Conservation (phyloP, 2,888 invertebrate species). For the Neoscelio sp. region DNA sequence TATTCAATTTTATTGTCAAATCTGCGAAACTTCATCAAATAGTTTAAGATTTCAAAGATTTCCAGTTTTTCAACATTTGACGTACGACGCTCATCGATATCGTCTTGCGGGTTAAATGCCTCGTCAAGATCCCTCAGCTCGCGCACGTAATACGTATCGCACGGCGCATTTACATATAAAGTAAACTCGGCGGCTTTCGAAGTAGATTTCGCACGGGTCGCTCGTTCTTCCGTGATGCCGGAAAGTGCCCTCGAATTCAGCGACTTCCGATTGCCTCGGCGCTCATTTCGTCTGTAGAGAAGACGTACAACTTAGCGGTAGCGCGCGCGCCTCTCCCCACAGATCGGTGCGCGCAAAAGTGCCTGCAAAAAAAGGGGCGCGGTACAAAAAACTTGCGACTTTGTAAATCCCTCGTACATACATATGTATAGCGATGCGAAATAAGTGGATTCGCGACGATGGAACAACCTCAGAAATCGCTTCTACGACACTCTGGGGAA, state of each 20-base stretch:
- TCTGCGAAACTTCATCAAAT: slow-evolving; percentile 24
- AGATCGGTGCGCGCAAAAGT: slow-evolving; percentile 3
- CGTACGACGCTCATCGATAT: slow-evolving; percentile 75
- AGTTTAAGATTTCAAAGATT: slow-evolving; percentile 31
- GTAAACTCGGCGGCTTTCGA: slow-evolving; percentile 73
- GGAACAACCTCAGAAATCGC: slow-evolving; percentile 43
- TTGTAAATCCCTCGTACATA: slow-evolving; percentile 53
- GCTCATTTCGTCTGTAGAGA: slow-evolving; percentile 81
- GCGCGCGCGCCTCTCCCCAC: slow-evolving; percentile 61
- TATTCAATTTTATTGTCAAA: no score
- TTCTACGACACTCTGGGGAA: slow-evolving; percentile 79
- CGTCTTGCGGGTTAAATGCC: slow-evolving; percentile 76
- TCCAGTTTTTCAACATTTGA: slow-evolving; percentile 69
- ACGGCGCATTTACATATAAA: slow-evolving; percentile 81
- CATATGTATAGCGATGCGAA: slow-evolving; percentile 29
- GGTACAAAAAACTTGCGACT: slow-evolving; percentile 42
- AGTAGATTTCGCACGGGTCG: slow-evolving; percentile 49
- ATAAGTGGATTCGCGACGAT: slow-evolving; percentile 41
- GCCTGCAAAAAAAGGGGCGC: slow-evolving; percentile 15
- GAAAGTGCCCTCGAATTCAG: slow-evolving; percentile 65
- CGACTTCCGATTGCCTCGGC: slow-evolving; percentile 78
- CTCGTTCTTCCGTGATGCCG: slow-evolving; percentile 35
- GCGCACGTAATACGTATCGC: slow-evolving; percentile 71
- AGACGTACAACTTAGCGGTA: slow-evolving; percentile 77
- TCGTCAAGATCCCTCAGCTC: slow-evolving; percentile 74